These are phyloP conservation scores for Ochropacha duplaris DNA, from an alignment of 2,888 invertebrate species.

Conservation along the genomic window DNA sequence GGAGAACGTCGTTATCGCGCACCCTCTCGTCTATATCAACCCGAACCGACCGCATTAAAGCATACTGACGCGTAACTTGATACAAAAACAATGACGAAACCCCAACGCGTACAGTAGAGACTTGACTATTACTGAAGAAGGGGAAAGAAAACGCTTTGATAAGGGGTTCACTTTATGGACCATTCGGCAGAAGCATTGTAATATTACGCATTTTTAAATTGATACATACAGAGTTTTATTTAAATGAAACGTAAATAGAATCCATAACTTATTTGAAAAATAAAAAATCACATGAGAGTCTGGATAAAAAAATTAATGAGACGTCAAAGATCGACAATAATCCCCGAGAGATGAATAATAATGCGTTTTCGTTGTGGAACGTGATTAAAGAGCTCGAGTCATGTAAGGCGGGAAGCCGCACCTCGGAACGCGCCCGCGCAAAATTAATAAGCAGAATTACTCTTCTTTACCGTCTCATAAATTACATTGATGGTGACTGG, in stretches of 20 bases:
- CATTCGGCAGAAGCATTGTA: constrained; percentile 44
- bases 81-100: constrained; percentile 40
- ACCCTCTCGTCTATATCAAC: constrained; percentile 26
- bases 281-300: constrained; percentile 9
- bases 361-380: constrained; percentile 39
- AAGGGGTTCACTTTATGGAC: constrained; percentile 50
- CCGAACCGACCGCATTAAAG: constrained; percentile 23
- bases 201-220: constrained; percentile 43
- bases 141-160: constrained; percentile 56
- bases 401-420: constrained; percentile 66
- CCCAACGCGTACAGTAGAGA: constrained; percentile 15
- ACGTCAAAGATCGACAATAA: constrained; percentile 33
- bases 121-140: constrained; percentile 25
- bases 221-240: constrained; percentile 39
- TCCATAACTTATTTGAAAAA: neutral
- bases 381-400: constrained; percentile 63
- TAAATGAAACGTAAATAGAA: constrained; percentile 27
- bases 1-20: constrained; percentile 41
- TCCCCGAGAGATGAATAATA: constrained; percentile 34
- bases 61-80: constrained; percentile 39
- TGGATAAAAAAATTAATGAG: constrained; percentile 22
- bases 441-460: constrained; percentile 79
- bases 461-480: constrained; percentile 73
- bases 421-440: constrained; percentile 56
- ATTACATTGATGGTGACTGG: constrained; percentile 73